These are phyloP conservation scores for Sebastes kiyomatsui DNA, from an alignment of 2,797 vertebrate genomes.

Conservation along the genomic window DNA sequence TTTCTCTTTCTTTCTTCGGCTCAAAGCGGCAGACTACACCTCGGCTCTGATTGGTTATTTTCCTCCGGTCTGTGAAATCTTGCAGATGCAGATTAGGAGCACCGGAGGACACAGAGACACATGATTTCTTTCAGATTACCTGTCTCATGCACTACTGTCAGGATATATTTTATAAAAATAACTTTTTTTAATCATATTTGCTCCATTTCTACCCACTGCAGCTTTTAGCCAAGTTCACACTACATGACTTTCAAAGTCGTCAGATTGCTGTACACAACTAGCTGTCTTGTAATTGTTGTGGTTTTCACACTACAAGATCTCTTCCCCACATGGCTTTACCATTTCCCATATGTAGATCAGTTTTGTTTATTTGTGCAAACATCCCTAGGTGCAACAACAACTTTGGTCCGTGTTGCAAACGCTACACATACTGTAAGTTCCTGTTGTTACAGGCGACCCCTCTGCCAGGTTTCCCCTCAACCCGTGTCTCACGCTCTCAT, in stretches of 20 bases:
- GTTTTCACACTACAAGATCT: neutral
- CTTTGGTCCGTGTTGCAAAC: neutral
- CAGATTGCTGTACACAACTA: neutral
- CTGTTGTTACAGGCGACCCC: neutral
- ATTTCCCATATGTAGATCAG: no score
- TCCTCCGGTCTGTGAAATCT: no score
- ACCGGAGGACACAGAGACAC: no score
- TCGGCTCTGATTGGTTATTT: no score
- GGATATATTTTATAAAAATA: no score
- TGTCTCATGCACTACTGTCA: no score
- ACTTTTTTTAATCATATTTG: no score
- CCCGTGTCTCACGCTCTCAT: no score
- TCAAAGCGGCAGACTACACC: no score
- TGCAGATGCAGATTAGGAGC: no score
- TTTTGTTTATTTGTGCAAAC: neutral
- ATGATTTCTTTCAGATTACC: no score
- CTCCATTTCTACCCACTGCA: neutral
- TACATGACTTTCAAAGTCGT: neutral
- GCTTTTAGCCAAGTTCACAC: neutral
- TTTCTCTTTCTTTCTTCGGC: neutral
- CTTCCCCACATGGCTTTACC: accelerated
- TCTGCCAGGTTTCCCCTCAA: no score
- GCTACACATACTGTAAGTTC: neutral
- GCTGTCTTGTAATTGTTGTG: neutral
- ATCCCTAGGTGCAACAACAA: neutral